Evolutionary conservation across 2,888 invertebrate genomes (phyloP).

Genomic region (Drosophila flavopinicola): DNA sequence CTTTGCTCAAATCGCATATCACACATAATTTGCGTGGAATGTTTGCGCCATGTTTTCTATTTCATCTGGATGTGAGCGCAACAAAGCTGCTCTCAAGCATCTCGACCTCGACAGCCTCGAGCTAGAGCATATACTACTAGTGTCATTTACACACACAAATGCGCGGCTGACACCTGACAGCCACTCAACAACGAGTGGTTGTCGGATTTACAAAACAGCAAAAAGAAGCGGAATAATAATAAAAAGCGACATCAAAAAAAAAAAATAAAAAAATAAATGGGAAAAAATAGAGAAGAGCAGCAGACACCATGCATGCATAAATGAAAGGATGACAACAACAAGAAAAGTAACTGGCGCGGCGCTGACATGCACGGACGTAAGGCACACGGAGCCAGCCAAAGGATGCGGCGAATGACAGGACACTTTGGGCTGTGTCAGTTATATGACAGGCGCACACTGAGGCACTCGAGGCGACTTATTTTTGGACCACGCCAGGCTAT

Average conservation of each 20-base stretch:
- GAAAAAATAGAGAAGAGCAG: slow-evolving; percentile 5
- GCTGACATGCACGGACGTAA: slow-evolving; percentile 44
- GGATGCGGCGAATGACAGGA: slow-evolving; percentile 59
- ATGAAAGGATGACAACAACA: slow-evolving; percentile 53
- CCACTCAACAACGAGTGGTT: slow-evolving; percentile 73
- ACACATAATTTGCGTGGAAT: not conserved
- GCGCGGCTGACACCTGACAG: slow-evolving; percentile 72
- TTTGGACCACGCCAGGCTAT: slow-evolving; percentile 15
- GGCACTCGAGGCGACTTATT: slow-evolving; percentile 36
- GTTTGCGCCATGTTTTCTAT: slow-evolving; percentile 20
- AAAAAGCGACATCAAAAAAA: slow-evolving; percentile 49
- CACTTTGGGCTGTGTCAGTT: slow-evolving; percentile 71
- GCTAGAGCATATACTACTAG: slow-evolving; percentile 27
- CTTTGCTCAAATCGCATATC: no score
- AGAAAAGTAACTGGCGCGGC: slow-evolving; percentile 33
- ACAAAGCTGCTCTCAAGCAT: slow-evolving; percentile 50
- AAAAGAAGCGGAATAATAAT: slow-evolving; percentile 43
- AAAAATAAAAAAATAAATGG: not conserved
- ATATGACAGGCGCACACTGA: slow-evolving; percentile 31
- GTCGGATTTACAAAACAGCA: slow-evolving; percentile 69
- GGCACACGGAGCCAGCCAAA: not conserved
- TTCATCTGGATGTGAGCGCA: slow-evolving; percentile 27
- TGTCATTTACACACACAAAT: slow-evolving; percentile 60
- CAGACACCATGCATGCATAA: slow-evolving; percentile 67
- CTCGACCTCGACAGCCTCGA: slow-evolving; percentile 49